Evolutionary conservation across 2,888 invertebrate genomes (phyloP), one percentile per base, ranked within the genome.

Genomic region (Protonemura montana): DNA sequence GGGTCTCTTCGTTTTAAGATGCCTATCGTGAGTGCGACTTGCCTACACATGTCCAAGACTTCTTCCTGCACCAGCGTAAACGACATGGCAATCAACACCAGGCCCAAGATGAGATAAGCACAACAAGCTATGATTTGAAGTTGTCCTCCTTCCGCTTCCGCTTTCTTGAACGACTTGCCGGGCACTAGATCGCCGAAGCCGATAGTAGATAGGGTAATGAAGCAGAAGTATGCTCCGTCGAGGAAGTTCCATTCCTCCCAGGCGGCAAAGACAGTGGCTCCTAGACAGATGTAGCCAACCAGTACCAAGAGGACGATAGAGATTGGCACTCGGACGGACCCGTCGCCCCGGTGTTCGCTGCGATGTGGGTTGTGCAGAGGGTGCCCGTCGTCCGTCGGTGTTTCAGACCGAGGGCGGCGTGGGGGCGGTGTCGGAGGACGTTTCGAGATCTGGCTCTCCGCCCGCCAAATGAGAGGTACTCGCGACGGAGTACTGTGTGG

Each of bases 21-120:
- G 87, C 96, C 95, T 89, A 96, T 92, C 90, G 93, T 94, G 88
- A 94, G 93, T 25, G 87, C 87, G 10, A 86, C 85, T 82, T 86
- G 85, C 26, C 86, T 30, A 81, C 87, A 87, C 80, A 82, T 87
- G 80, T 59, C 93, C 87, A 95, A 94, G 1, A 97, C 94, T 90
- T 96, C 96, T 89, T 96, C 96, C 90, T 97, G 97, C 87, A 97
- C 93, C 87, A 97, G 93, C 91, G 95, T 96, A 90, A 97, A 96
- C 86, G 96, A 95, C 96, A 96, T 97, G 13, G 97, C 96, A 89
- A 97, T 95, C 87, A 97, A 92, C 87, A 96, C 95, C 21, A 97
- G 93, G 35, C 97, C 97, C 87, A 96, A 92, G 88, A 97, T 93
- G 88, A 97, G 92, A 90, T 97, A 97, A 16, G 95, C 93, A 91